These are phyloP conservation scores for Thyatira batis DNA, from an alignment of 2,888 invertebrate species.

Conservation along the genomic window DNA sequence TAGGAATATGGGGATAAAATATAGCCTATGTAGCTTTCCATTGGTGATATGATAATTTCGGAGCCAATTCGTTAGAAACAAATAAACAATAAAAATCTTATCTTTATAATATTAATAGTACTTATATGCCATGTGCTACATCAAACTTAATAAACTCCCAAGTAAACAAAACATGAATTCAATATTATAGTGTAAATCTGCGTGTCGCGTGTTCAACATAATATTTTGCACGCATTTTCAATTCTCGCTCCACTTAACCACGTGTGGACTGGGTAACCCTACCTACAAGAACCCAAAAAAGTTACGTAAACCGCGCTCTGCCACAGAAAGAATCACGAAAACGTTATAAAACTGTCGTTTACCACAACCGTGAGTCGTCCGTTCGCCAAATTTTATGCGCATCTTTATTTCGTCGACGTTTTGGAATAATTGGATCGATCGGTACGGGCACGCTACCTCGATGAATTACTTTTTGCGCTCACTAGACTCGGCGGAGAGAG, in stretches of 20 bases:
- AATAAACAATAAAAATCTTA: no score
- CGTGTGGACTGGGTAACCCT: background rate
- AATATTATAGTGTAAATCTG: background rate
- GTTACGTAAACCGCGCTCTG: background rate
- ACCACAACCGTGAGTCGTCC: constrained; percentile 52
- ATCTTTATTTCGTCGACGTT: constrained; percentile 65
- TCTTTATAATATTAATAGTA: no score
- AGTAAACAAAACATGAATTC: background rate
- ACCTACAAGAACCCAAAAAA: no score
- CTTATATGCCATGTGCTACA: no score
- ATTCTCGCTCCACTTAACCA: background rate
- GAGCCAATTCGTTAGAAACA: no score
- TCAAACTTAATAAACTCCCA: background rate
- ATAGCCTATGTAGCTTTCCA: no score
- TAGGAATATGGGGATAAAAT: no score
- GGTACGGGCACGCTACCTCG: constrained; percentile 66
- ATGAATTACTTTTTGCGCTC: constrained; percentile 77
- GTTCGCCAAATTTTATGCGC: constrained; percentile 70
- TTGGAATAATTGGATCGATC: constrained; percentile 66
- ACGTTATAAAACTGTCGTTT: constrained; percentile 47
- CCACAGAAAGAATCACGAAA: constrained; percentile 43
- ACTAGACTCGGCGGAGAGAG: constrained; percentile 57
- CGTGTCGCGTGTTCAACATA: background rate
- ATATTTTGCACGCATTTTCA: background rate
- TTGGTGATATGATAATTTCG: no score